Evolutionary conservation across 2,888 invertebrate genomes (phyloP), one percentile per base, ranked within the genome.

Genomic region (Calliscelio sp.): DNA sequence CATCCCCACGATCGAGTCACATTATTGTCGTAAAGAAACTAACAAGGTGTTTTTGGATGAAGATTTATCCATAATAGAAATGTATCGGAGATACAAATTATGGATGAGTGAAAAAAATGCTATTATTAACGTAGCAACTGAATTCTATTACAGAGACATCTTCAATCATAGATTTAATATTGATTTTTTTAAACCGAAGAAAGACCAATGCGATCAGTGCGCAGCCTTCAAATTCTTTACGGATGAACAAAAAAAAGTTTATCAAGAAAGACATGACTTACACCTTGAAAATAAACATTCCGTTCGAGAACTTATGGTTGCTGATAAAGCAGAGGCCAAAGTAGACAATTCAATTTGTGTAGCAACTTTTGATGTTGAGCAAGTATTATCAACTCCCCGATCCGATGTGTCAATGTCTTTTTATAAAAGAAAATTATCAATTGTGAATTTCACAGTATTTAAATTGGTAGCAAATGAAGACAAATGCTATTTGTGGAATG

Each of bases 381-480:
- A 68, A 18, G 53, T 53, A 0, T 10, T 24, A 32, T 22, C 8
- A 2, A 25, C 32, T 14, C 68, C 68, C 11, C 51, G 32, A 22
- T 20, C 68, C 6, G 22, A 35, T 10, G 53, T 32, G 16, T 38
- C 24, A 18, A 7, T 53, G 7, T 8, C 49, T 10, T 68, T 53
- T 38, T 68, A 68, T 24, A 68, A 53, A 38, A n/a, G 35, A 3
- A 68, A 68, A 24, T 22, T 68, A 7, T 53, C 53, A 1, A 49
- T 53, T 11, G 38, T n/a, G 5, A 68, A 68, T 53, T 16, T 68
- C 0, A 68, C 68, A n/a, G 38, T 38, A 6, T 68, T 25, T 28
- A 32, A 53, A 14, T 18, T 68, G 53, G 38, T 11, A 3, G 8
- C n/a, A 6, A 22, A 24, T 6, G 38, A 51, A 38, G 68, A 53